Evolutionary conservation across 2,888 invertebrate genomes (phyloP), one percentile per base, ranked within the genome.

Genomic region (Sialis lutaria): DNA sequence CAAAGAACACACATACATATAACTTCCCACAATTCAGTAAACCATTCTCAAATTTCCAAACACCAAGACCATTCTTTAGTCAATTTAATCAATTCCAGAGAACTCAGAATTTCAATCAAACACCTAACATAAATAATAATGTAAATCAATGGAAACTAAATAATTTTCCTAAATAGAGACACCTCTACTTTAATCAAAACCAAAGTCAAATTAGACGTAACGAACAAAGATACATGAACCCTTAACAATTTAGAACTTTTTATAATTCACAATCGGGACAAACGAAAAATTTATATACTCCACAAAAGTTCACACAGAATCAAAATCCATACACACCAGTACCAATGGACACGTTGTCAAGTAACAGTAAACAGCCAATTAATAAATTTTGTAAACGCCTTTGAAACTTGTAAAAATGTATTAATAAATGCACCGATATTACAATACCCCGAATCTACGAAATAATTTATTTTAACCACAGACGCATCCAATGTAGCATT

Each of bases 291-390:
- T 22, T 22, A 4, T 2, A 22, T n/a, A 2, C 2, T 4, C 9
- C n/a, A 9, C 35, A 35, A 35, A n/a, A n/a, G n/a, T n/a, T n/a
- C n/a, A n/a, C n/a, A n/a, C n/a, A n/a, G n/a, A n/a, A n/a, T n/a
- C 9, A 9, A 35, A 8, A 35, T 4, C 35, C 9, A n/a, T 4
- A 45, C 3, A n/a, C 46, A 30, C 46, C 46, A 2, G 46, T 45
- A 44, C 46, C 46, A 9, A 46, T 46, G 46, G 46, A 46, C 31
- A 46, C 46, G 3, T 45, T 44, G 5, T 46, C 46, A 1, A 33
- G 4, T n/a, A 44, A 43, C 9, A 8, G 2, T 8, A 35, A 9
- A 35, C 35, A 35, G 4, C 4, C 4, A 8, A 8, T 9, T 3
- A 35, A 35, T 9, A 22, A 4, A 22, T 3, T 22, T 22, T 22